phyloP scores from a whole-genome alignment of 2,888 invertebrate species.

The Lathronympha strigana region DNA sequence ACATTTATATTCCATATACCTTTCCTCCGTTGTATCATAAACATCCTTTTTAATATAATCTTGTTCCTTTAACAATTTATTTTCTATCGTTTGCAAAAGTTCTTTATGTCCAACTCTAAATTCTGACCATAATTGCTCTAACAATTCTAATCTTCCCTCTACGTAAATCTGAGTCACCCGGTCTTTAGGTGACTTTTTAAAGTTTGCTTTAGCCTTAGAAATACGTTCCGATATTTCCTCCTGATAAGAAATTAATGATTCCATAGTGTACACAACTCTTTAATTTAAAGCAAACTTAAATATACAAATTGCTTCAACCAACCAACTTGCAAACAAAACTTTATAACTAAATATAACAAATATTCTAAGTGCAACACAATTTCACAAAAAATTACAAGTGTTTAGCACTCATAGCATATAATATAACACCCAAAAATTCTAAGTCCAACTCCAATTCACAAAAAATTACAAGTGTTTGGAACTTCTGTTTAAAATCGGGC shows the following conservation, averaged over 20 bases:
- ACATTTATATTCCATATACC: slow-evolving; percentile 24
- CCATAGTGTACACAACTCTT: background rate
- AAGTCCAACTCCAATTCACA: background rate
- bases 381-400: background rate
- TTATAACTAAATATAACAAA: background rate
- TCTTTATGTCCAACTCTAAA: slow-evolving; percentile 28
- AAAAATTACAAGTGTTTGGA: slow-evolving; percentile 5
- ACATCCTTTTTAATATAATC: slow-evolving; percentile 7
- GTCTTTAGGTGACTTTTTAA: slow-evolving; percentile 34
- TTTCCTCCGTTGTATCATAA: slow-evolving; percentile 21
- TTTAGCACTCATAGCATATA: background rate
- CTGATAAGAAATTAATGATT: slow-evolving; percentile 5
- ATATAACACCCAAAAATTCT: background rate
- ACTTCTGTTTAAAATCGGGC: background rate
- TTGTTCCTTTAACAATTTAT: no score
- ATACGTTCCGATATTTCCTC: no score
- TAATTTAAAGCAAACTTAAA: background rate
- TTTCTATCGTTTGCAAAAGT: slow-evolving; percentile 12
- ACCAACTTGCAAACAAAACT: background rate
- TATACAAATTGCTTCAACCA: no score
- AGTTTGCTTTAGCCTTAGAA: slow-evolving; percentile 16
- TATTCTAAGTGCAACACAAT: no score
- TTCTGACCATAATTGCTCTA: slow-evolving; percentile 27
- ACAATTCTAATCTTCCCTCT: slow-evolving; percentile 19
- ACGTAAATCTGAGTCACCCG: slow-evolving; percentile 15